These are phyloP conservation scores for Ahaetulla prasina DNA, from an alignment of 2,113 vertebrate genomes.

Conservation along the genomic window DNA sequence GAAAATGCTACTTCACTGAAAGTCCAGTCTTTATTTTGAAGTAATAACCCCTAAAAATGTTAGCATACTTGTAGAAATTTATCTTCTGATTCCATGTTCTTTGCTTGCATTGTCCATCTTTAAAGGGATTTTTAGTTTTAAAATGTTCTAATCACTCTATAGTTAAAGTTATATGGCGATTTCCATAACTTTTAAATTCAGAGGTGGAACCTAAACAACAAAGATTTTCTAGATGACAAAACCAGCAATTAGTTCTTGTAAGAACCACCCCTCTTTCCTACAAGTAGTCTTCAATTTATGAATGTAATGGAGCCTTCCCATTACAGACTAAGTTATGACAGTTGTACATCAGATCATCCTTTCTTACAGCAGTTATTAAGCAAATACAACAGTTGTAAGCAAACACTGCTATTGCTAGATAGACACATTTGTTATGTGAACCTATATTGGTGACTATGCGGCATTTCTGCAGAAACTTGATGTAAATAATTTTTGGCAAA, in stretches of 20 bases:
- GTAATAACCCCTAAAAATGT: background rate
- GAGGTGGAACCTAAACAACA: background rate
- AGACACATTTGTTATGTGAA: background rate
- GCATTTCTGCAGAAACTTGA: background rate
- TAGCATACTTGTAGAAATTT: background rate
- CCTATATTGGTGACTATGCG: background rate
- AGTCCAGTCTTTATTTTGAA: background rate
- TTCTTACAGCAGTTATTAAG: background rate
- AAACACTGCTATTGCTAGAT: background rate
- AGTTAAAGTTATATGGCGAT: background rate
- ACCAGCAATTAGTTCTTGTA: background rate
- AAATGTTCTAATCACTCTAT: background rate
- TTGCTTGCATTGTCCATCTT: background rate
- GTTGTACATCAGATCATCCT: no score
- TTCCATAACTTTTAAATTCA: background rate
- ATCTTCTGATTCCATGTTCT: background rate
- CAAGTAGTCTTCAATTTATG: background rate
- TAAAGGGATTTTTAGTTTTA: background rate
- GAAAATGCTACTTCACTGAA: background rate
- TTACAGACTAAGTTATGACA: background rate
- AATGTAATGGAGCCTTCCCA: background rate
- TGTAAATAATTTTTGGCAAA: background rate
- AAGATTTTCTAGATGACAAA: no score
- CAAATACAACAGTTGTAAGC: background rate
- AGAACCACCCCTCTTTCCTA: background rate